These are phyloP conservation scores for Tarsius wallacei DNA, from an alignment of 2,797 vertebrate species.

Conservation along the genomic window DNA sequence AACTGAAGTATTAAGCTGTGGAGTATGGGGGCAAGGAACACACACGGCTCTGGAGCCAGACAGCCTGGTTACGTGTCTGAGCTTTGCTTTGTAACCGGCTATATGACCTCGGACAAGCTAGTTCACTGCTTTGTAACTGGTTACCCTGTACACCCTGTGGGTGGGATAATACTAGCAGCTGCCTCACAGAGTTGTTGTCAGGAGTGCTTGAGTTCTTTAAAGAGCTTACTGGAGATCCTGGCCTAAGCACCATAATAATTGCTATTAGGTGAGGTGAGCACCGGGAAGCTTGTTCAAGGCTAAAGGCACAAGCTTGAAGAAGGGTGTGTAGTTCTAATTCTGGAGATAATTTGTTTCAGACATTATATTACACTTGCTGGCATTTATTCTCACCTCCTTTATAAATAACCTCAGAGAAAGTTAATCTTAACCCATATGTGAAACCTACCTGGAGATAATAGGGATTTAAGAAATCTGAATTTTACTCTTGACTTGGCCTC, in stretches of 20 bases:
- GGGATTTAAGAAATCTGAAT: background rate
- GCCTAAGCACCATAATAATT: background rate
- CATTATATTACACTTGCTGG: background rate
- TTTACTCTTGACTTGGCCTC: background rate
- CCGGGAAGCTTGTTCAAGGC: background rate
- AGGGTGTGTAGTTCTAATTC: too few relatives aligned
- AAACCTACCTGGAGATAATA: slow-evolving; percentile 65
- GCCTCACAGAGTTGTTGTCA: background rate
- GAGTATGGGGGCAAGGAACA: fast-evolving
- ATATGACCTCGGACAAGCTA: background rate
- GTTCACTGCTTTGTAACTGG: background rate
- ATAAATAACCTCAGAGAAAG: background rate
- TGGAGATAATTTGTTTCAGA: slow-evolving; percentile 32
- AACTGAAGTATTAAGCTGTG: background rate
- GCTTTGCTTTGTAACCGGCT: background rate
- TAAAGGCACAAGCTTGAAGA: background rate
- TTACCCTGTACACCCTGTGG: background rate
- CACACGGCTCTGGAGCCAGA: background rate
- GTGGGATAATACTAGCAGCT: background rate
- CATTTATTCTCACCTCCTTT: background rate
- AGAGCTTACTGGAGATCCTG: background rate
- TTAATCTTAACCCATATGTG: slow-evolving; percentile 30
- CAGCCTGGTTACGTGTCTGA: background rate
- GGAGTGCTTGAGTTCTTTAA: background rate
- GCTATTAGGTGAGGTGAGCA: background rate